Conservation (phyloP, 2,113 vertebrate species). For the Gasterosteus nipponicus region DNA sequence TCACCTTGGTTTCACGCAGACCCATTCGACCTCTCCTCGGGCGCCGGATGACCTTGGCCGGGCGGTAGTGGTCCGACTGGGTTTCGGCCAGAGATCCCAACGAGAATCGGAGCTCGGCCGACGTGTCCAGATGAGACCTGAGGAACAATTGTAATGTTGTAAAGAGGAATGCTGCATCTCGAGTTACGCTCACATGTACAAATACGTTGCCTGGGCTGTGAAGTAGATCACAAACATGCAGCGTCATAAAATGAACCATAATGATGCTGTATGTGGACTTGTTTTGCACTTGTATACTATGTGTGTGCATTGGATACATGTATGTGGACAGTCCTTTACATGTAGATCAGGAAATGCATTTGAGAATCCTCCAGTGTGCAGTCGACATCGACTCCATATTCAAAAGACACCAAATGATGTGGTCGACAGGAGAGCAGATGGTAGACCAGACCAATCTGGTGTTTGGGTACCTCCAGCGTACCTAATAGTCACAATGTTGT, state of each 20-base stretch:
- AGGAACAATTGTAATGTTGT: background rate
- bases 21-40: conserved; percentile 91
- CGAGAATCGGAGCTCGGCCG: conserved; percentile 91
- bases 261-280: background rate
- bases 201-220: background rate
- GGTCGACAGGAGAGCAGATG: background rate
- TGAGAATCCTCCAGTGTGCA: background rate
- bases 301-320: background rate
- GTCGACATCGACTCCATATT: background rate
- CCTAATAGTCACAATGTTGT: conserved; percentile 29
- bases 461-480: conserved; percentile 1
- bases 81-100: conserved; percentile 93
- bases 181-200: background rate
- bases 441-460: conserved; percentile 24
- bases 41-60: conserved; percentile 93
- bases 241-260: background rate
- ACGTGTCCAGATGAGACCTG: conserved; percentile 94
- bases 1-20: conserved; percentile 91
- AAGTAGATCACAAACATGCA: background rate
- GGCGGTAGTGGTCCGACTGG: conserved; percentile 93
- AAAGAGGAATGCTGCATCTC: no score
- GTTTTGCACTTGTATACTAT: background rate
- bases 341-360: background rate
- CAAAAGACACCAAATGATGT: conserved; percentile 1
- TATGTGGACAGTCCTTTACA: background rate